Percentiles rank a stretch among this genome's conserved stretches.
These are phyloP conservation scores for Phymorhynchus buccinoides DNA, from an alignment of 1,140 invertebrate species.

Conservation along the genomic window DNA sequence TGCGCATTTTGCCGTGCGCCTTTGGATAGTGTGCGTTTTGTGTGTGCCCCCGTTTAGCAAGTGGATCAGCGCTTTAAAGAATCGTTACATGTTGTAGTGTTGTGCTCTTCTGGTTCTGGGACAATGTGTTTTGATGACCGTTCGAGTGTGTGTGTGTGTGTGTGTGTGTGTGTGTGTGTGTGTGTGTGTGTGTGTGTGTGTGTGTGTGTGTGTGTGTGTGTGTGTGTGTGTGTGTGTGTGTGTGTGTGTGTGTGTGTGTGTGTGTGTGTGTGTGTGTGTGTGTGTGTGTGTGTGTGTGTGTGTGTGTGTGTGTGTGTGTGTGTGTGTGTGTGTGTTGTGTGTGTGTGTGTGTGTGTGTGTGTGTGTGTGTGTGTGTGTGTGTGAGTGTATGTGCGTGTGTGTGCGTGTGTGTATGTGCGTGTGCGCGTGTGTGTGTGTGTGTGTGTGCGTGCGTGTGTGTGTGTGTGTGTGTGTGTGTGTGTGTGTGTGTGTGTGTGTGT, in stretches of 20 bases:
- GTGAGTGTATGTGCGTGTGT: not conserved
- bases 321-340: not conserved
- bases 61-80: no score
- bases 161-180: slow-evolving; percentile 25
- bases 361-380: slow-evolving; percentile 1
- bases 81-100: no score
- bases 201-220: not conserved
- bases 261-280: no score
- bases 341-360: not conserved
- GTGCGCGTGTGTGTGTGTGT: not conserved
- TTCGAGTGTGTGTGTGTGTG: not conserved
- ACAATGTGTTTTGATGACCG: not conserved
- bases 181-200: not conserved
- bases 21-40: no score
- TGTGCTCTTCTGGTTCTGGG: no score
- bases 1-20: no score
- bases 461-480: slow-evolving; percentile 1
- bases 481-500: slow-evolving; percentile 9
- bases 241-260: not conserved
- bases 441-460: not conserved
- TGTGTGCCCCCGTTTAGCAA: no score
- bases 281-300: no score
- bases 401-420: not conserved
- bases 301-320: not conserved
- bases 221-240: not conserved